Conservation (phyloP, 2,113 vertebrate species). For the Rhea americana region DNA sequence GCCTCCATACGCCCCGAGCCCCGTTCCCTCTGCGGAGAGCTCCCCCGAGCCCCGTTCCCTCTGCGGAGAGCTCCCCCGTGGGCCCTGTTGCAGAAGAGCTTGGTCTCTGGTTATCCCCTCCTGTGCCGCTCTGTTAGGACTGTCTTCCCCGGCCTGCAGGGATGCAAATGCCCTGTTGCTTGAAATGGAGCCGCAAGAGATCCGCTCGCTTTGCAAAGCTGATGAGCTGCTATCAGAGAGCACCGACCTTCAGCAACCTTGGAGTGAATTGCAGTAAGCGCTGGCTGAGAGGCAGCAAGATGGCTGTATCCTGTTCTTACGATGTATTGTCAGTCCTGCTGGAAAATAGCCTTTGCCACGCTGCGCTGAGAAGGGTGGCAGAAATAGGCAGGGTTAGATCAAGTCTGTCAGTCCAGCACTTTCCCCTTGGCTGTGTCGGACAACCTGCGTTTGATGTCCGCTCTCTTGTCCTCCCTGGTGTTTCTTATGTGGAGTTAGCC, state of each 20-base stretch:
- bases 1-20: too few species aligned
- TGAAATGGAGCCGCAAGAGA: not conserved
- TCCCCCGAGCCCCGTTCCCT: rapidly evolving
- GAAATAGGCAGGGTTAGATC: not conserved
- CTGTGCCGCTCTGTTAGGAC: not conserved
- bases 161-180: not conserved
- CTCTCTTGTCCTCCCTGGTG: too few species aligned
- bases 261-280: not conserved
- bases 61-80: not conserved
- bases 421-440: not conserved
- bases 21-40: not conserved
- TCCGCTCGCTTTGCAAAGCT: rapidly evolving
- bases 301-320: not conserved
- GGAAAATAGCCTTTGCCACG: not conserved
- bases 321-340: not conserved
- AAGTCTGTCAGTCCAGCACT: not conserved
- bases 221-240: not conserved
- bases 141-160: not conserved
- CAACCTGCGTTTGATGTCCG: not conserved
- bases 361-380: not conserved
- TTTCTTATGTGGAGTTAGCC: too few species aligned
- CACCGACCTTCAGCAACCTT: not conserved
- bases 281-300: not conserved
- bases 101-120: rapidly evolving
- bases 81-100: not conserved